phyloP scores from a whole-genome alignment of 2,888 invertebrate genomes.

The Cryptophagus acutangulus region DNA sequence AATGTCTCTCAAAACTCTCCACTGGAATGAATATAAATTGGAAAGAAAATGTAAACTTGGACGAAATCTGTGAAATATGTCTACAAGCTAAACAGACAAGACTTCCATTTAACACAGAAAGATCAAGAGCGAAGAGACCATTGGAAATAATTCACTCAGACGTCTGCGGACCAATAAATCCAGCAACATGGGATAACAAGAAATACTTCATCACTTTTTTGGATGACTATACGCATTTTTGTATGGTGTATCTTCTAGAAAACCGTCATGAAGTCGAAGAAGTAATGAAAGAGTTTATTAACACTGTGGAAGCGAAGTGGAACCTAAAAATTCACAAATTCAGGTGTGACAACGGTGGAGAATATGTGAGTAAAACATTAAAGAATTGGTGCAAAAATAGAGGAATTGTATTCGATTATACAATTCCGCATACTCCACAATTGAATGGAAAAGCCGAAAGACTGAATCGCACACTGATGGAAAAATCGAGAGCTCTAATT shows the following conservation, averaged over 20 bases:
- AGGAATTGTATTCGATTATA: slow-evolving; percentile 20
- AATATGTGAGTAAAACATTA: slow-evolving; percentile 17
- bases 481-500: slow-evolving; percentile 24
- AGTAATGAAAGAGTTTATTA: slow-evolving; percentile 18
- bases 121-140: slow-evolving; percentile 33
- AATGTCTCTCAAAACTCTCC: slow-evolving; percentile 4
- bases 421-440: slow-evolving; percentile 24
- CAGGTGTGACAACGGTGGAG: slow-evolving; percentile 26
- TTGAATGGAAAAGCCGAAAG: slow-evolving; percentile 26
- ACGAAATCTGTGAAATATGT: slow-evolving; percentile 37
- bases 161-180: slow-evolving; percentile 37
- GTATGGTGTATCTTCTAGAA: slow-evolving; percentile 32
- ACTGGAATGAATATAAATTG: slow-evolving; percentile 7
- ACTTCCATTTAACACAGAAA: slow-evolving; percentile 34
- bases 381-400: slow-evolving; percentile 20
- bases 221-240: slow-evolving; percentile 39
- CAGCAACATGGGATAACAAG: slow-evolving; percentile 33
- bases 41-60: slow-evolving; percentile 1
- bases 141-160: slow-evolving; percentile 38
- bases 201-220: slow-evolving; percentile 38
- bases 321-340: slow-evolving; percentile 20
- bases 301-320: slow-evolving; percentile 16
- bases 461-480: slow-evolving; percentile 23
- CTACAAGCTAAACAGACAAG: slow-evolving; percentile 39
- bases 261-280: slow-evolving; percentile 19